Conservation (phyloP, 2,888 invertebrate genomes). For the Hipparchia semele region DNA sequence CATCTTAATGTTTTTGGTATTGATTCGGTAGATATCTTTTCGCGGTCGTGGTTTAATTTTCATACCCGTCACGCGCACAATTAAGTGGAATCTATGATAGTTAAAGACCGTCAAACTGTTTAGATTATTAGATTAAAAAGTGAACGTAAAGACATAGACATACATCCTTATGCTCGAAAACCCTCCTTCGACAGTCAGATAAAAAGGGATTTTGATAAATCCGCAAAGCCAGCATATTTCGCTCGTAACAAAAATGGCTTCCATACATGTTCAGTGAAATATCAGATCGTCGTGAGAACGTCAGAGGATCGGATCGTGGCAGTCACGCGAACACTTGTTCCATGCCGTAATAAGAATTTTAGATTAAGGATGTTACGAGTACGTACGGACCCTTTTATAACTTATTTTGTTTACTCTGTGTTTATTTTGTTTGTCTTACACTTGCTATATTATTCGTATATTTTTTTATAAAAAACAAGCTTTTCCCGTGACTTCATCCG, state of each 20-base stretch:
- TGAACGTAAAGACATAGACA: too few relatives aligned
- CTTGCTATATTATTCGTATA: not conserved
- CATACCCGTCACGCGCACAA: too few relatives aligned
- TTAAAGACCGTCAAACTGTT: too few relatives aligned
- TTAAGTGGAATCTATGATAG: too few relatives aligned
- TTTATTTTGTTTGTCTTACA: conserved; percentile 5
- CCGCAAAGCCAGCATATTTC: conserved; percentile 63
- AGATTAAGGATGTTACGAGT: conserved; percentile 52
- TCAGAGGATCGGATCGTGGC: conserved; percentile 58
- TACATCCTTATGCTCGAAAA: not conserved
- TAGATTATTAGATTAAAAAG: too few relatives aligned
- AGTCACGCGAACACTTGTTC: conserved; percentile 73
- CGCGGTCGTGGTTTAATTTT: too few relatives aligned
- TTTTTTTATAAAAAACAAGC: not conserved
- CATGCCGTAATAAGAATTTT: conserved; percentile 59
- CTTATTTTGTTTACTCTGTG: conserved; percentile 7
- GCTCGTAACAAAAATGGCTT: conserved; percentile 73
- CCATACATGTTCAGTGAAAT: conserved; percentile 79
- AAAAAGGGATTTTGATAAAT: conserved; percentile 53
- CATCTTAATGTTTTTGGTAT: too few relatives aligned
- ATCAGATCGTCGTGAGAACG: conserved; percentile 80
- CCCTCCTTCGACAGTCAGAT: too few relatives aligned
- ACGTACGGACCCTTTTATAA: not conserved
- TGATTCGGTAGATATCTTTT: too few relatives aligned
- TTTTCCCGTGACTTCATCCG: too few relatives aligned